Base-by-base conservation (phyloP, 2,113 vertebrate species). In the Tylochromis polylepis region DNA sequence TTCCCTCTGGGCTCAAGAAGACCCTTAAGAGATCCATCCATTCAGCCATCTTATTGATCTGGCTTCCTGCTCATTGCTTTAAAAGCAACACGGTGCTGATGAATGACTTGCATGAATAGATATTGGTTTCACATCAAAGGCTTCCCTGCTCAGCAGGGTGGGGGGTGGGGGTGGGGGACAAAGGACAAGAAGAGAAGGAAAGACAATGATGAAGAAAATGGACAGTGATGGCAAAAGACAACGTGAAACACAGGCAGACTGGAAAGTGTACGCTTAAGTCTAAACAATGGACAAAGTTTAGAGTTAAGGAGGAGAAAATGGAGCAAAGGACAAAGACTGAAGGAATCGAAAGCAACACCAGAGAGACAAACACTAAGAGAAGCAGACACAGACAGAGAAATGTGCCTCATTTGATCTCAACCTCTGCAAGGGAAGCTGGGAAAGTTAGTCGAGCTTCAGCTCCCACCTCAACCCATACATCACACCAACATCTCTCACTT, bases 21-120 rank as follows among this genome's bases (percentile, higher is more conserved):
- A 86, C 29, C 87, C 89, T 85, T 91, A 87, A 93, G 86, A 84
- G 86, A 94, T 84, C 84, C 87, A 78, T 91, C 87, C 29, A 72
- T 77, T 91, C 86, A 92, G 86, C 87, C 87, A 18, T 88, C 88
- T 57, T 93, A 94, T 92, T 92, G 92, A 94, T 93, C 92, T 51
- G 78, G 85, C 85, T 88, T 87, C 92, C 88, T 72, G 87, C 86
- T 89, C 75, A 20, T 86, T 84, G 89, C 87, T 92, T 91, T 86
- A 87, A 89, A 87, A 91, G 88, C 57, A 82, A 84, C 87, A 84
- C 43, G 1, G 8, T 24, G 91, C 92, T 93, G 91, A 94, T 91
- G 86, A 91, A 93, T 84, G 89, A 92, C 85, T 83, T 16, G 49
- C 59, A 36, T 87, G 88, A 88, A 91, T 31, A 90, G 85, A 90